These are phyloP conservation scores for Ephialtes manifestator DNA, from an alignment of 2,888 invertebrate species.

Conservation along the genomic window DNA sequence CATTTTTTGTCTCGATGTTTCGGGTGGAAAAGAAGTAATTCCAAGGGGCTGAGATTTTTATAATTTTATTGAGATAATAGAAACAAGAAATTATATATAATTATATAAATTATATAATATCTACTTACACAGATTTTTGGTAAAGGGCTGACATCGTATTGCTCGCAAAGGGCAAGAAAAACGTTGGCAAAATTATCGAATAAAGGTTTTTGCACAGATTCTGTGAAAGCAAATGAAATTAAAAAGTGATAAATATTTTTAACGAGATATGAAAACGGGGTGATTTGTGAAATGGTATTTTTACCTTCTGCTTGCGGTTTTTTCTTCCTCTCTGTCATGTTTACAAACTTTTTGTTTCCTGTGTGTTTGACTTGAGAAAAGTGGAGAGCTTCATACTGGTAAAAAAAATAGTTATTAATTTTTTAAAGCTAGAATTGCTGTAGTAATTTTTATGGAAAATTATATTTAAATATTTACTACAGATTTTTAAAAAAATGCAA, in stretches of 20 bases:
- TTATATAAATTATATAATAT: too few species aligned
- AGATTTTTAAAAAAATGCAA: too few species aligned
- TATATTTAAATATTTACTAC: too few species aligned
- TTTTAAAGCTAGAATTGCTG: too few species aligned
- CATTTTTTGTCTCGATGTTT: conserved; percentile 16
- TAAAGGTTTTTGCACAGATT: conserved; percentile 5
- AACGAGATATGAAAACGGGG: neutral
- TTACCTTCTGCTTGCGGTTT: conserved; percentile 29
- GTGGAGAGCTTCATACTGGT: neutral
- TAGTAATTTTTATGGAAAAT: too few species aligned
- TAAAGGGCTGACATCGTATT: conserved; percentile 61
- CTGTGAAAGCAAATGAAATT: neutral
- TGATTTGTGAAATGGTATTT: neutral
- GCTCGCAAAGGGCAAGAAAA: conserved; percentile 60
- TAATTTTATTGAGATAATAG: neutral
- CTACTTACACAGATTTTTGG: conserved; percentile 54
- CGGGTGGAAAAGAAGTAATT: neutral
- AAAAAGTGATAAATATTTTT: neutral
- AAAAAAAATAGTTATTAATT: too few species aligned
- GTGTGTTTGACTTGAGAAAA: neutral
- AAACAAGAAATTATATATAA: neutral
- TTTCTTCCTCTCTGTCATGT: conserved; percentile 49
- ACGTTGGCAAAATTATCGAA: conserved; percentile 52
- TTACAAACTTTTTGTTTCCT: conserved; percentile 14
- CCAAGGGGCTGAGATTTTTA: conserved; percentile 19